Evolutionary conservation across 2,797 vertebrate genomes (phyloP).

Genomic region (Jordanella pulchra): DNA sequence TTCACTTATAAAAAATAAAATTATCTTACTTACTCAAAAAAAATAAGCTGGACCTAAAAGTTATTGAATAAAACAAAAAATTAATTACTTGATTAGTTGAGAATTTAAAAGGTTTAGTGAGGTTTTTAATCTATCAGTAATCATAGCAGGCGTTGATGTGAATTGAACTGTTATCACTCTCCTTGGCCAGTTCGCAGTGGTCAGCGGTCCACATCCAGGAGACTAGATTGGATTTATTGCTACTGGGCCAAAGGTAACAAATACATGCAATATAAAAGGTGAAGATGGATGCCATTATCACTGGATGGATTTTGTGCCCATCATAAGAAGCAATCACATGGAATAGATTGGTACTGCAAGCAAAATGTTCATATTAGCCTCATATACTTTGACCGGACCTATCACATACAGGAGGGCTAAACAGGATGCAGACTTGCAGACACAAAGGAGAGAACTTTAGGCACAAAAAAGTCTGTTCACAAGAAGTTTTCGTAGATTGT

Average conservation of each 20-base stretch:
- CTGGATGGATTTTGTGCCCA: constrained; percentile 78
- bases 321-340: constrained; percentile 76
- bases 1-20: too few species aligned
- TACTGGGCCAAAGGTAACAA: constrained; percentile 83
- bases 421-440: constrained; percentile 51
- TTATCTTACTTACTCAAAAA: too few species aligned
- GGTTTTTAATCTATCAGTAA: constrained; percentile 70
- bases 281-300: constrained; percentile 77
- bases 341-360: constrained; percentile 82
- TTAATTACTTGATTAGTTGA: background rate
- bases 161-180: constrained; percentile 80
- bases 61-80: background rate
- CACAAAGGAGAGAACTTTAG: constrained; percentile 16
- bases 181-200: constrained; percentile 82
- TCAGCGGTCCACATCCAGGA: constrained; percentile 80
- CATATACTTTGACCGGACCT: constrained; percentile 70
- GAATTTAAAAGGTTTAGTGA: background rate
- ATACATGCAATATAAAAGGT: constrained; percentile 79
- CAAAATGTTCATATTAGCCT: constrained; percentile 73
- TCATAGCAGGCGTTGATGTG: constrained; percentile 69
- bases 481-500: background rate
- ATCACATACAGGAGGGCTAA: constrained; percentile 62
- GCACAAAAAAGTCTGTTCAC: constrained; percentile 12
- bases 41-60: background rate
- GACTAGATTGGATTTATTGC: constrained; percentile 85